Conservation (phyloP, 2,888 invertebrate species). For the Andrena chrysosceles region DNA sequence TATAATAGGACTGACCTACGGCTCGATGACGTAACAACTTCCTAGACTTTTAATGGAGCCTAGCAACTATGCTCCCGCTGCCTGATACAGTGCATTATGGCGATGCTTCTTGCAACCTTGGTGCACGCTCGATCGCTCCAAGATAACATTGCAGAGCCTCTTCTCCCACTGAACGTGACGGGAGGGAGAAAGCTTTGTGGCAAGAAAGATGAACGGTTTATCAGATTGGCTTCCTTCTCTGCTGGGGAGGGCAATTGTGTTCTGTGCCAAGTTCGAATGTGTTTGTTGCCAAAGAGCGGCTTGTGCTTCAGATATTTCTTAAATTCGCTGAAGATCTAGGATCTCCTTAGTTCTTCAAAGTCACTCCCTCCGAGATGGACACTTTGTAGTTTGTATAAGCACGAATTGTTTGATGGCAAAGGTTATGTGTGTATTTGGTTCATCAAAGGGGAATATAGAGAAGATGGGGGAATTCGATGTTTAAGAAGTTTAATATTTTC, state of each 20-base stretch:
- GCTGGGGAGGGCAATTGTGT: conserved; percentile 24
- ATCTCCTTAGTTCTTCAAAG: neutral
- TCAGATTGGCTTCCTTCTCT: conserved; percentile 26
- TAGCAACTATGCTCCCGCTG: conserved; percentile 28
- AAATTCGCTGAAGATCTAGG: neutral
- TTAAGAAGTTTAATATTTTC: too few species aligned
- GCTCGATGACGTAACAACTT: conserved; percentile 82
- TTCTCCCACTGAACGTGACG: conserved; percentile 25
- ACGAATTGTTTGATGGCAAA: neutral
- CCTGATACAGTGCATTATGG: conserved; percentile 58
- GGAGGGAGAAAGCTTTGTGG: conserved; percentile 11
- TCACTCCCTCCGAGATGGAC: neutral
- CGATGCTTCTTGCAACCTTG: conserved; percentile 64
- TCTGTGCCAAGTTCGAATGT: conserved; percentile 4
- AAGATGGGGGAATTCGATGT: neutral
- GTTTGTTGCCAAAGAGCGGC: conserved; percentile 5
- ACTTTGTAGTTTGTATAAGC: neutral
- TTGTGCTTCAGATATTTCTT: neutral
- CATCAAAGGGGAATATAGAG: neutral
- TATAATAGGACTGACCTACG: conserved; percentile 83
- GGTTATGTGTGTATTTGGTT: neutral
- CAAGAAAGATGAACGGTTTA: conserved; percentile 25
- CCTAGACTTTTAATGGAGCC: conserved; percentile 77
- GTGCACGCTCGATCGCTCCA: conserved; percentile 2
- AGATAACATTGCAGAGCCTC: conserved; percentile 35